Conservation (phyloP, 2,888 invertebrate genomes). For the Epistrophe grossulariae region DNA sequence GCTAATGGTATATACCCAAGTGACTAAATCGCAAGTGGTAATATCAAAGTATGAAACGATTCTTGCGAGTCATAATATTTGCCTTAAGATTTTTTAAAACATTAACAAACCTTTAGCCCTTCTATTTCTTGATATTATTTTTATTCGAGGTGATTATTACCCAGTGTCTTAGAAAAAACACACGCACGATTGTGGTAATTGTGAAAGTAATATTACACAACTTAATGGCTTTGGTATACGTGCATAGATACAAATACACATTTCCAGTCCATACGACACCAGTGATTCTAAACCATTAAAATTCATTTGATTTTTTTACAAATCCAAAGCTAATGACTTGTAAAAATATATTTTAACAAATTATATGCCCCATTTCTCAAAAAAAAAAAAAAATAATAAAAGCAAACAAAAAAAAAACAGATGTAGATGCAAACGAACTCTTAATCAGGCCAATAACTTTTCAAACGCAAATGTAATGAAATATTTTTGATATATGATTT, state of each 20-base stretch:
- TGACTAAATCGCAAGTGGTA: too few relatives aligned
- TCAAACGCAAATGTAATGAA: conserved; percentile 10
- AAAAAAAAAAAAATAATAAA: background rate
- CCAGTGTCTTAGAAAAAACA: background rate
- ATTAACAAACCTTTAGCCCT: background rate
- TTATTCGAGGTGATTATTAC: background rate
- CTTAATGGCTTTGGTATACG: background rate
- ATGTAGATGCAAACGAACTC: conserved; percentile 32
- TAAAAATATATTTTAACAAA: conserved; percentile 31
- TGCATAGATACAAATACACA: background rate
- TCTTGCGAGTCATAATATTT: too few relatives aligned
- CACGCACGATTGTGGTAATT: background rate
- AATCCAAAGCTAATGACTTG: background rate
- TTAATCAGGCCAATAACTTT: conserved; percentile 40
- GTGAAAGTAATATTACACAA: background rate
- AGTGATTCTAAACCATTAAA: conserved; percentile 12
- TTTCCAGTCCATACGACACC: background rate
- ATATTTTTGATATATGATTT: conserved; percentile 26
- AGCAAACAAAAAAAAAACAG: conserved; percentile 7
- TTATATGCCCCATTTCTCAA: conserved; percentile 9
- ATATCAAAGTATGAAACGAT: too few relatives aligned
- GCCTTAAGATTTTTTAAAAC: too few relatives aligned
- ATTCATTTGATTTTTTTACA: background rate
- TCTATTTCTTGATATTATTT: background rate
- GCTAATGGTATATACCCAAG: too few relatives aligned